Base-by-base conservation (phyloP, 2,113 vertebrate genomes). In the Notiomystis cincta region DNA sequence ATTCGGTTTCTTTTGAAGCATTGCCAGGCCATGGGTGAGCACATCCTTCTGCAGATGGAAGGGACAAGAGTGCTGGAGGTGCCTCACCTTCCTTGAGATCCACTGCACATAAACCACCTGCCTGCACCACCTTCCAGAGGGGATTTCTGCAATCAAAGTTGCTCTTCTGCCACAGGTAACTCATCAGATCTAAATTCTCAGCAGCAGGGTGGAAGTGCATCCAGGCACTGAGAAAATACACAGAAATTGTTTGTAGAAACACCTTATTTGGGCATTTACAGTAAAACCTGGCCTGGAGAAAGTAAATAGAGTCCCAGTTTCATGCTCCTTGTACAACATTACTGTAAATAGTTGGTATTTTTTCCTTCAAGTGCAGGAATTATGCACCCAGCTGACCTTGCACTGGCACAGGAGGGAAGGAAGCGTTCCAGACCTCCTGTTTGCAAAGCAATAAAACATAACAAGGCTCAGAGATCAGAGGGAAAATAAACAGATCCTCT, bases 371-470 rank as follows among this genome's bases (percentile, higher is more conserved):
- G 51, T 25, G 19, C 40, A 95, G 85, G 78, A 79, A 66, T 93
- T 70, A 21, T 35, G 45, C 62, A 85, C 66, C 51, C 67, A 88
- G 82, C 84, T 94, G 87, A 93, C 81, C 89, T 73, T 76, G 87
- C 66, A 57, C 54, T 87, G 66, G 90, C 21, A 1, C 82, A 73
- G 82, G 66, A 96, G 89, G 76, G 66, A 83, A 94, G 83, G 87
- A 93, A 96, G 77, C 31, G 14, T 90, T 96, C 85, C 88, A 94
- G 94, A 86, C 85, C 71, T 95, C 90, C 90, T 96, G 92, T 95
- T 92, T 93, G 93, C 82, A 78, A 80, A 93, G 95, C 88, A 87
- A 54, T 96, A 96, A 93, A 95, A 91, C 71, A 58, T 73, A 90
- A 56, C 71, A 91, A 90, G 84, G 75, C 87, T 94, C 79, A 82